Evolutionary conservation across 1,140 invertebrate genomes (phyloP).

Genomic region (Drosophila nigrodunni): DNA sequence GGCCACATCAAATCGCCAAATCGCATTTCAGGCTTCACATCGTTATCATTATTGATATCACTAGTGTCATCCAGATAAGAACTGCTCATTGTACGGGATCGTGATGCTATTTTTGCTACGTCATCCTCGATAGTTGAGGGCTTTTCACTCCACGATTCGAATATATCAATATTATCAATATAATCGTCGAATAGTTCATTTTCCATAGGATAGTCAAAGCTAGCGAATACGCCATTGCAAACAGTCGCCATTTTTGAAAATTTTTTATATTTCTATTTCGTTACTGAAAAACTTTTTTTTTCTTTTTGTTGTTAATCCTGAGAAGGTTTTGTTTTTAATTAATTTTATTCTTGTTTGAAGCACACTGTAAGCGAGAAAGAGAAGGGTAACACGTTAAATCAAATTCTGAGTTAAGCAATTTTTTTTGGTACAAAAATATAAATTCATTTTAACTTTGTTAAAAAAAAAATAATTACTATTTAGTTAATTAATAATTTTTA

Average conservation of each 20-base stretch:
- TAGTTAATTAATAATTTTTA: too few relatives aligned
- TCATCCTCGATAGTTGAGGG: constrained; percentile 48
- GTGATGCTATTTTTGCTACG: constrained; percentile 13
- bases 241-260: constrained; percentile 19
- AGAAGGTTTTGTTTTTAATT: neutral
- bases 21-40: constrained; percentile 56
- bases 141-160: neutral
- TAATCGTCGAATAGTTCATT: neutral
- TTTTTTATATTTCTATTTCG: neutral
- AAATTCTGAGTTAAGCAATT: too few relatives aligned
- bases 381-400: too few relatives aligned
- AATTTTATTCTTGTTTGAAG: neutral
- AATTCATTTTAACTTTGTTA: too few relatives aligned
- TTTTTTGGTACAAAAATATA: too few relatives aligned
- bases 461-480: too few relatives aligned
- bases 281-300: neutral
- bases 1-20: constrained; percentile 74
- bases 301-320: constrained; percentile 4
- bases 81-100: neutral
- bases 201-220: neutral
- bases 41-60: constrained; percentile 20
- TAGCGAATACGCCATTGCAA: neutral
- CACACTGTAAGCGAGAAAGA: constrained; percentile 56
- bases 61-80: neutral
- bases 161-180: neutral